These are phyloP conservation scores for Baronia brevicornis DNA, from an alignment of 2,888 invertebrate genomes.

Conservation along the genomic window DNA sequence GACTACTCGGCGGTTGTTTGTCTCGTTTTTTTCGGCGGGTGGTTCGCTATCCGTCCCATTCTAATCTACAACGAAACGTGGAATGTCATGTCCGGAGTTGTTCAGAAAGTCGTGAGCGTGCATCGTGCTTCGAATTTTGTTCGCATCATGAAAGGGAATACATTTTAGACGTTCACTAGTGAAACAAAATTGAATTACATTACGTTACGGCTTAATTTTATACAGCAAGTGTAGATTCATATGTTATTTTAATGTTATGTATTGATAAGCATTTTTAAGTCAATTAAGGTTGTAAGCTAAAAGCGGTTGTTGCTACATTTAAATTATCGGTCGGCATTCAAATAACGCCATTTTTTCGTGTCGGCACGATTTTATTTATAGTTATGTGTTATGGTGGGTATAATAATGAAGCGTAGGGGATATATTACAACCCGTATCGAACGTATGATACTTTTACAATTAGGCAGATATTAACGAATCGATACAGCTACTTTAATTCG, in stretches of 20 bases:
- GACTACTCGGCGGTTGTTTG: constrained; percentile 67
- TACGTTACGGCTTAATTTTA: constrained; percentile 33
- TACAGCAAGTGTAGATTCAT: constrained; percentile 23
- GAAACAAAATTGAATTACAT: constrained; percentile 27
- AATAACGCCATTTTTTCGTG: constrained; percentile 75
- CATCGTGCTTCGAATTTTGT: constrained; percentile 68
- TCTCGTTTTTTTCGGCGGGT: constrained; percentile 70
- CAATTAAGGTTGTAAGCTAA: constrained; percentile 76
- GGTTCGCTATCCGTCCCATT: constrained; percentile 68
- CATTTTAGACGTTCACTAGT: constrained; percentile 26
- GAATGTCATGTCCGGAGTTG: constrained; percentile 76
- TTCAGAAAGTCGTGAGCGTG: constrained; percentile 76
- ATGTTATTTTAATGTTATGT: constrained; percentile 27
- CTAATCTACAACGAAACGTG: constrained; percentile 75
- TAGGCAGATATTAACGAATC: constrained; percentile 27
- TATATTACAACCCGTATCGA: constrained; percentile 39
- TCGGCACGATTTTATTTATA: constrained; percentile 73
- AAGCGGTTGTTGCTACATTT: constrained; percentile 76
- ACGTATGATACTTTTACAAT: constrained; percentile 46
- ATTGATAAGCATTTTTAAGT: constrained; percentile 76
- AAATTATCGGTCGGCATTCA: constrained; percentile 75
- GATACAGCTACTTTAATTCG: too few relatives aligned
- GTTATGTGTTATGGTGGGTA: constrained; percentile 57
- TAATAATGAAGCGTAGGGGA: constrained; percentile 55
- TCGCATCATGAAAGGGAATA: constrained; percentile 43